Evolutionary conservation across 2,113 vertebrate species (phyloP).

Genomic region (Hiodon alosoides): DNA sequence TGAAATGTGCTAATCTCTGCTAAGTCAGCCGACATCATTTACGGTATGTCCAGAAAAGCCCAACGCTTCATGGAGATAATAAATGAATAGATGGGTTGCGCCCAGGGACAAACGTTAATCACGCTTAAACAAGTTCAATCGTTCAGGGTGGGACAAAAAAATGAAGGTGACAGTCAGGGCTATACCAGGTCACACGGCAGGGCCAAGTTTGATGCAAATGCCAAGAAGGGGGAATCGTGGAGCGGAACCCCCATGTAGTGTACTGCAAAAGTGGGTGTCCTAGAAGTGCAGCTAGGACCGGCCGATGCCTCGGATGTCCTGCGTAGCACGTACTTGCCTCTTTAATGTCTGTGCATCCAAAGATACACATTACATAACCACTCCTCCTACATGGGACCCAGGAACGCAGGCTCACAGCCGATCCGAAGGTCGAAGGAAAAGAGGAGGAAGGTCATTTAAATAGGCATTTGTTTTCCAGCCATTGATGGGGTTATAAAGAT

Average conservation of each 20-base stretch:
- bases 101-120: not conserved
- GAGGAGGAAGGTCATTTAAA: conserved; percentile 1
- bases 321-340: not conserved
- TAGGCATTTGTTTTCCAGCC: not conserved
- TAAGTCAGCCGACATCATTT: not conserved
- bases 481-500: not conserved
- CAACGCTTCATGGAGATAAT: not conserved
- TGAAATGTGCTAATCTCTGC: no score
- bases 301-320: not conserved
- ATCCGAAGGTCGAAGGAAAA: not conserved
- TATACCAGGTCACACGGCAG: conserved; percentile 7
- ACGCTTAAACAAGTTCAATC: not conserved
- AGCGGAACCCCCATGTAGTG: not conserved
- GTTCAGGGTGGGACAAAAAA: not conserved
- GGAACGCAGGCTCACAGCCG: conserved; percentile 2
- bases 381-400: conserved; percentile 29
- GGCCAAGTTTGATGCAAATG: not conserved
- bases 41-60: not conserved
- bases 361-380: conserved; percentile 38
- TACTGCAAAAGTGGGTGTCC: not conserved
- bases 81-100: not conserved
- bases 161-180: conserved; percentile 3
- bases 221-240: not conserved
- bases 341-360: not conserved
- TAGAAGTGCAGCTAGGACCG: not conserved